phyloP scores from a whole-genome alignment of 2,888 invertebrate genomes.

The Pycnomerus fuliginosus region DNA sequence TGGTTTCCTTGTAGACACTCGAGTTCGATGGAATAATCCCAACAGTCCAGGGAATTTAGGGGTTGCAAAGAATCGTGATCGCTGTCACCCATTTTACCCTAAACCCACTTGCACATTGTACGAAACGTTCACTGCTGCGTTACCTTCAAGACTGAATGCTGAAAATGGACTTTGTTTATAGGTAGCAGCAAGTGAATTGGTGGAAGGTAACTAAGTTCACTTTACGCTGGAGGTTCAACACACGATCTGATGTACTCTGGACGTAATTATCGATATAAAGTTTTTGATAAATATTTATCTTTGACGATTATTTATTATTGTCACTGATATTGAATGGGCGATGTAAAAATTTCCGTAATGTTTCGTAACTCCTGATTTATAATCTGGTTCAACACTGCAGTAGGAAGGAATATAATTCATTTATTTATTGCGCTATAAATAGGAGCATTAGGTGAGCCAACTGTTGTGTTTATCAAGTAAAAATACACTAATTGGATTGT shows the following conservation, averaged over 20 bases:
- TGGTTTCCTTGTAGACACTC: constrained; percentile 76
- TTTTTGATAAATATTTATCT: not conserved
- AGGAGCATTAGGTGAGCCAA: too few species aligned
- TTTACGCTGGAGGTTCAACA: not conserved
- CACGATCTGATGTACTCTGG: not conserved
- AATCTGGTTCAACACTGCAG: constrained; percentile 4
- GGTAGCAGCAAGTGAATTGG: constrained; percentile 17
- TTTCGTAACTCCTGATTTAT: constrained; percentile 5
- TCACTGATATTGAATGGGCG: not conserved
- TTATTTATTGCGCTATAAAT: too few species aligned
- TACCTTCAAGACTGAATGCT: constrained; percentile 10
- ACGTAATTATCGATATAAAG: not conserved
- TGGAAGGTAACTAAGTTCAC: constrained; percentile 8
- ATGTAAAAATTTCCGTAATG: constrained; percentile 4
- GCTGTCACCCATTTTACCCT: constrained; percentile 46
- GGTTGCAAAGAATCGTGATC: constrained; percentile 48
- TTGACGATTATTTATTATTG: not conserved
- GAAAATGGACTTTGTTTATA: constrained; percentile 13
- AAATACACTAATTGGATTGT: too few species aligned
- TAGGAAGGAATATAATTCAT: too few species aligned
- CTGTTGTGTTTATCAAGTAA: too few species aligned
- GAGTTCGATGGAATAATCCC: constrained; percentile 84
- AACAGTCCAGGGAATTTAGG: constrained; percentile 71
- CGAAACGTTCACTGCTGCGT: constrained; percentile 3
- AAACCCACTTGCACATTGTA: too few species aligned